Percentiles rank a stretch among this genome's conserved stretches.
These are phyloP conservation scores for Darevskia nairensis DNA, from an alignment of 2,797 vertebrate species.

Conservation along the genomic window DNA sequence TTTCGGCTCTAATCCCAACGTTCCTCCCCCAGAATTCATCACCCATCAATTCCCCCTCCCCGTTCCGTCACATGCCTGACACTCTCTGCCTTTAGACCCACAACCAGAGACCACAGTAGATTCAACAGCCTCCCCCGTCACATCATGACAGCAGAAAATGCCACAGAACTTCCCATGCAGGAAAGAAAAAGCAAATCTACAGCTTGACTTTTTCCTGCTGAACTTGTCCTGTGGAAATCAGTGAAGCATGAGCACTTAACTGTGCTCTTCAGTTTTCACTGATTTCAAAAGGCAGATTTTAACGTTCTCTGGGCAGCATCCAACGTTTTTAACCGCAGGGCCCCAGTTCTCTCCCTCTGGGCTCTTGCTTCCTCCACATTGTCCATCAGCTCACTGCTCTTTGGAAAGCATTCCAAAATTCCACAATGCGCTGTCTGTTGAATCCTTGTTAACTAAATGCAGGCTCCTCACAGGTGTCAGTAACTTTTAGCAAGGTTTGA, in stretches of 20 bases:
- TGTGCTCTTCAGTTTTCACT: not conserved
- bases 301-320: not conserved
- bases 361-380: not conserved
- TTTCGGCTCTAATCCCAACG: not conserved
- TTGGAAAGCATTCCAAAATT: slow-evolving; percentile 2
- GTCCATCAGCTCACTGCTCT: not conserved
- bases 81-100: not conserved
- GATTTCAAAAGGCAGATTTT: not conserved
- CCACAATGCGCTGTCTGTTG: not conserved
- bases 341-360: not conserved
- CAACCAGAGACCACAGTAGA: not conserved
- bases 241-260: not conserved
- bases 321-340: not conserved
- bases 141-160: not conserved
- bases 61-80: not conserved
- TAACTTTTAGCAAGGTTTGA: not conserved
- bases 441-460: not conserved
- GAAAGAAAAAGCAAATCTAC: not conserved
- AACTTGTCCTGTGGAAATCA: slow-evolving; percentile 5
- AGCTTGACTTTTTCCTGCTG: slow-evolving; percentile 1
- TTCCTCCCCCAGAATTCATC: not conserved
- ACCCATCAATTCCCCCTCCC: slow-evolving; percentile 1
- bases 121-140: not conserved
- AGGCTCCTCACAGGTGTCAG: not conserved
- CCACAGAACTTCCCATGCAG: not conserved